A percentile compares a stretch with the other conserved stretches of the same genome.
Evolutionary conservation across 92 coral and sea anemone species (phyloP).

Genomic region (Pocillopora meandrina): DNA sequence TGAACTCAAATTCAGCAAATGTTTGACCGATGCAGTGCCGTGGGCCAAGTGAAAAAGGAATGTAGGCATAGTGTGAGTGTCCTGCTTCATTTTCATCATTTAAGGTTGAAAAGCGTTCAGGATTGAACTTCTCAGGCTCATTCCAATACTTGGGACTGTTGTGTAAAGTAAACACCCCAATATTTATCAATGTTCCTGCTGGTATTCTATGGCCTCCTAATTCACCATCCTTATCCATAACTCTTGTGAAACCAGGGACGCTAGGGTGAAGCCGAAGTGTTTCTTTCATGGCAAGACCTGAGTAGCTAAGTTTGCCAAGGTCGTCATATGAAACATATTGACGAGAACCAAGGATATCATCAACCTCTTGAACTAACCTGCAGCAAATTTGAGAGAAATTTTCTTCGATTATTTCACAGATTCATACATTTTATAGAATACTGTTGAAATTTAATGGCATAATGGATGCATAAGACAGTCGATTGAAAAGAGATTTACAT

Average conservation of each 20-base stretch:
- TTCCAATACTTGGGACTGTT: conserved; percentile 64
- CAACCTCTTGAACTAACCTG: conserved; percentile 70
- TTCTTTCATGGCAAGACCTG: conserved; percentile 68
- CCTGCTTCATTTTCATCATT: conserved; percentile 15
- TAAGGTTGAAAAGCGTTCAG: conserved; percentile 61
- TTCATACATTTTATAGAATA: no score
- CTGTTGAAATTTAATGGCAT: no score
- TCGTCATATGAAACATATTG: conserved; percentile 55
- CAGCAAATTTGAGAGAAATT: neutral
- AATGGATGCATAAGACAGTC: no score
- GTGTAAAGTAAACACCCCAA: conserved; percentile 61
- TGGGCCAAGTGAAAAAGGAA: conserved; percentile 86
- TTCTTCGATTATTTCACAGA: neutral
- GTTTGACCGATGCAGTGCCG: conserved; percentile 82
- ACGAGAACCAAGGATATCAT: conserved; percentile 53
- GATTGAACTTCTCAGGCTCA: conserved; percentile 74
- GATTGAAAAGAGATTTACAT: no score
- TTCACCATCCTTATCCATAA: conserved; percentile 49
- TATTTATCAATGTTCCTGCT: conserved; percentile 61
- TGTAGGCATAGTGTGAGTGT: conserved; percentile 61
- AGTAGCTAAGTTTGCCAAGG: conserved; percentile 55
- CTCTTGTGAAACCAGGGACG: conserved; percentile 54
- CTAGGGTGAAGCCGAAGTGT: conserved; percentile 88
- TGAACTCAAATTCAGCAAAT: conserved; percentile 80
- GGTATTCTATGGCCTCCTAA: conserved; percentile 66